Conservation (phyloP, 2,113 vertebrate species). For the Neogobius melanostomus region DNA sequence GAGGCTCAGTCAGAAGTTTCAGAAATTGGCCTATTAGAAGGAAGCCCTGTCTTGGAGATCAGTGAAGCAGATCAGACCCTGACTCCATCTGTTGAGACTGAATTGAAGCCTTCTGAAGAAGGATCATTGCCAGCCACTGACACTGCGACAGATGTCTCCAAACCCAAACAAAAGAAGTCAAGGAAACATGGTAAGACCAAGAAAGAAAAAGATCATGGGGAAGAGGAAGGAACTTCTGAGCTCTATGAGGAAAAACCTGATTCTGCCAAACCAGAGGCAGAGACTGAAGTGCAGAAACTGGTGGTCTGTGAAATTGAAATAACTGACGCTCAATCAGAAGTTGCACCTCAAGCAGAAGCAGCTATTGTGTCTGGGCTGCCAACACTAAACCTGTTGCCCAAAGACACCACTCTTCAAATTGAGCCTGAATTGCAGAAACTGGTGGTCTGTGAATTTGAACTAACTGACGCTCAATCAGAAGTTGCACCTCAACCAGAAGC, state of each 20-base stretch:
- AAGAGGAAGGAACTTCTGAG: not conserved
- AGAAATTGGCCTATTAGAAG: not conserved
- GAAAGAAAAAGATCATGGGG: not conserved
- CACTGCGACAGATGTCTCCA: not conserved
- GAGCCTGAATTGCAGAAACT: too few species aligned
- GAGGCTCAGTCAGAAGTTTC: not conserved
- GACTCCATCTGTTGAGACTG: not conserved
- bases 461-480: too few species aligned
- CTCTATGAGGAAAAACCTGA: not conserved
- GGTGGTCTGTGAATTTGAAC: too few species aligned
- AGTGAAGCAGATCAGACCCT: not conserved
- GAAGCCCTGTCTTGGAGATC: not conserved
- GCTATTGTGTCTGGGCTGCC: too few species aligned
- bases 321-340: not conserved
- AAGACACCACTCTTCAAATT: too few species aligned
- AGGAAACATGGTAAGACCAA: not conserved
- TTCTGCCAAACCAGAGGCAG: not conserved
- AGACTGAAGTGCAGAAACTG: too few species aligned
- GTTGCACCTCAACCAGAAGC: too few species aligned
- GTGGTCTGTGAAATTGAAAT: not conserved
- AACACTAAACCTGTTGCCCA: too few species aligned
- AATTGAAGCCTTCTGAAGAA: not conserved
- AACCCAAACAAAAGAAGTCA: not conserved
- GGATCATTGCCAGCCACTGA: not conserved
- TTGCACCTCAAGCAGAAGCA: too few species aligned